Evolutionary conservation across 2,113 vertebrate genomes (phyloP), one percentile per base, ranked within the genome.

Genomic region (Pygoscelis antarcticus): DNA sequence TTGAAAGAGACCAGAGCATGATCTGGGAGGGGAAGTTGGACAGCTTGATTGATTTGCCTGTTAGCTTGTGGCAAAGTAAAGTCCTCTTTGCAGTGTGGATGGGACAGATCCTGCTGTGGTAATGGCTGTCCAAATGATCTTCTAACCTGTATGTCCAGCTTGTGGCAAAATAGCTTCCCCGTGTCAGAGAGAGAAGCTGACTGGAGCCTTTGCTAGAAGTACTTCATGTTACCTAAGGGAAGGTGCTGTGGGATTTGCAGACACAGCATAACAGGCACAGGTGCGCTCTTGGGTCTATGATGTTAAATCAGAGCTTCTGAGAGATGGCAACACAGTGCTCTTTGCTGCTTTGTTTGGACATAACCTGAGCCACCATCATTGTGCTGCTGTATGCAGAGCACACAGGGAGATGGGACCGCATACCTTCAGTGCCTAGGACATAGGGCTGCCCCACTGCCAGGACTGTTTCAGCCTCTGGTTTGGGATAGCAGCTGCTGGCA

Each of bases 321-420:
- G 47, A 34, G 47, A 34, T 62, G 47, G 15, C 55, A 61, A 62
- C 30, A 69, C 14, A 11, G 25, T 23, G 21, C 5, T 49, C 42
- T 81, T 69, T 57, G 16, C 22, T 68, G n/a, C 27, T 62, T 84
- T 0, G 0, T 55, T 68, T 69, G 42, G 36, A 57, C 36, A 40
- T 34, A 25, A 25, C 22, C n/a, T 34, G 32, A 54, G n/a, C 51
- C 65, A 71, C n/a, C 29, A 42, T 21, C 1, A 0, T 29, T 38
- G 12, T 38, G 16, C 46, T 42, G 57, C 40, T 66, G 51, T n/a
- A 42, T 34, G 38, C 27, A 30, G 44, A 65, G 44, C 18, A 55
- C 20, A 17, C 16, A 20, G 40, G 36, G 40, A 54, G n/a, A 29
- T 34, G 10, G 26, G 27, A 27, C 13, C 1, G 1, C 0, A 2